Evolutionary conservation across 2,888 invertebrate genomes (phyloP).

Genomic region (Tridacna crocea): DNA sequence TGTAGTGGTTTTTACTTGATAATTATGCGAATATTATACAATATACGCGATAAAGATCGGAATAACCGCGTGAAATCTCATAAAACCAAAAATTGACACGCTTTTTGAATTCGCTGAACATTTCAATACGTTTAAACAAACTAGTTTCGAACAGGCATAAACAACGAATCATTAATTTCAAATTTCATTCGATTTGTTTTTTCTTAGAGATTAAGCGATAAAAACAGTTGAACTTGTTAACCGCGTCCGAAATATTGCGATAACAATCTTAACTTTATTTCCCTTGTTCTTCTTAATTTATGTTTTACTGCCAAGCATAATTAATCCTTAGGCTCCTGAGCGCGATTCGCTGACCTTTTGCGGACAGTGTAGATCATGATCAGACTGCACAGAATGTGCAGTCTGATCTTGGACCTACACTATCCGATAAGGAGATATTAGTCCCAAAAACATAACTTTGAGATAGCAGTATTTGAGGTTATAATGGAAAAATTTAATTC

Average conservation of each 20-base stretch:
- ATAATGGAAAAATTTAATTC: too few relatives aligned
- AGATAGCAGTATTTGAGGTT: too few relatives aligned
- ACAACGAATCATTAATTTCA: slow-evolving; percentile 25
- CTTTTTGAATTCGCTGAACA: slow-evolving; percentile 12
- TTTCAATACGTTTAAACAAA: slow-evolving; percentile 5
- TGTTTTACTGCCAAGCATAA: not conserved
- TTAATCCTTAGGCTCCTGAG: too few relatives aligned
- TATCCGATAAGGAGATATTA: too few relatives aligned
- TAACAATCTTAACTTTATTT: slow-evolving; percentile 14
- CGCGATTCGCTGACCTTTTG: too few relatives aligned
- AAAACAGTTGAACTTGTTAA: slow-evolving; percentile 24
- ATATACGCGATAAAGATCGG: not conserved
- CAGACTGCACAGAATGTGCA: too few relatives aligned
- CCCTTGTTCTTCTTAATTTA: not conserved
- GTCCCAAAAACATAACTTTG: too few relatives aligned
- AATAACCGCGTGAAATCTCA: slow-evolving; percentile 15
- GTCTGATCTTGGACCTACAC: too few relatives aligned
- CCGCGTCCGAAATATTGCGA: slow-evolving; percentile 20
- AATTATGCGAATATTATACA: not conserved
- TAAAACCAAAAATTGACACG: slow-evolving; percentile 23
- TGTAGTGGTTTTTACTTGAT: not conserved
- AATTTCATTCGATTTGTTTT: slow-evolving; percentile 19
- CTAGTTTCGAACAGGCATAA: slow-evolving; percentile 11
- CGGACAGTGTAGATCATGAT: too few relatives aligned
- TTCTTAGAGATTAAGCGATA: slow-evolving; percentile 13